These are phyloP conservation scores for Pyxicephalus adspersus DNA, from an alignment of 2,113 vertebrate species.

Conservation along the genomic window DNA sequence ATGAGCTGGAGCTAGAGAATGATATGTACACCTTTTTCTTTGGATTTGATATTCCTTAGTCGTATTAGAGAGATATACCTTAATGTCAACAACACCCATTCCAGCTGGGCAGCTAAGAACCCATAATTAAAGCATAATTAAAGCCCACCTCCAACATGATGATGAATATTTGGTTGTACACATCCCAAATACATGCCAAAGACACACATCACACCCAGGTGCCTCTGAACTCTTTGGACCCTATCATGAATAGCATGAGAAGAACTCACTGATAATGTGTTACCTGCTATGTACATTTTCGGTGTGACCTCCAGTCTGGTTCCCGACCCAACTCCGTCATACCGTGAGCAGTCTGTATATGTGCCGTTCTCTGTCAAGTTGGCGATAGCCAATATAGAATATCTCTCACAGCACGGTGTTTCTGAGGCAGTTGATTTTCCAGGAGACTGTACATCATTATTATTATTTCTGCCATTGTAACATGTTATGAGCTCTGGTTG, in stretches of 20 bases:
- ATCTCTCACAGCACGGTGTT: not conserved
- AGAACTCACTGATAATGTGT: not conserved
- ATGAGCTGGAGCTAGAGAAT: too few species aligned
- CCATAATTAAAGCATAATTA: too few species aligned
- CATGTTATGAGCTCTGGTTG: not conserved
- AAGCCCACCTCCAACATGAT: too few species aligned
- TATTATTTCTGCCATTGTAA: not conserved
- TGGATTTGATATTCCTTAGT: too few species aligned
- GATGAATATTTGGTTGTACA: too few species aligned
- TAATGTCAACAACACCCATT: too few species aligned
- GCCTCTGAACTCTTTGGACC: too few species aligned
- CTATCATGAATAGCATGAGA: not conserved
- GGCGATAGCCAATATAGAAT: not conserved
- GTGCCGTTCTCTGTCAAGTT: constrained; percentile 40
- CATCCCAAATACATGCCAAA: too few species aligned
- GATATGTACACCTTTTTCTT: too few species aligned
- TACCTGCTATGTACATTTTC: not conserved
- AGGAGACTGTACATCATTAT: not conserved
- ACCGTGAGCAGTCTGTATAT: not conserved
- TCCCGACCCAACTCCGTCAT: not conserved
- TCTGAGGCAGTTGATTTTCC: not conserved
- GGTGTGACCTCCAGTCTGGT: constrained; percentile 25
- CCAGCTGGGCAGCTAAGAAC: too few species aligned
- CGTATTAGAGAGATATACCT: too few species aligned
- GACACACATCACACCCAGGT: too few species aligned